These are phyloP conservation scores for Tenthredo mesomela DNA, from an alignment of 2,888 invertebrate species.

Conservation along the genomic window DNA sequence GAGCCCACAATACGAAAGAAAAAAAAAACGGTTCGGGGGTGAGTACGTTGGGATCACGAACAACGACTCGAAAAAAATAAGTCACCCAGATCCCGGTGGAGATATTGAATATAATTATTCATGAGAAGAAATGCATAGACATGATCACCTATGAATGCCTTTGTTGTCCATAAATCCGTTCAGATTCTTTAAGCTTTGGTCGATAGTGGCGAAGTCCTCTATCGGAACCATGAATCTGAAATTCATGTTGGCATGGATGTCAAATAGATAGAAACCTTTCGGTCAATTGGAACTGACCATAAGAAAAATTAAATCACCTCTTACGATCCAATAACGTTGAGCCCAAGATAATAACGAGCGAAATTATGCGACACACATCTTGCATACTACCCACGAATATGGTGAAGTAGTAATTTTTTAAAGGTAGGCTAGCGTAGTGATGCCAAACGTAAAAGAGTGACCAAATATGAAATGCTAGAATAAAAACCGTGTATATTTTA, in stretches of 20 bases:
- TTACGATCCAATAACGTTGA: neutral
- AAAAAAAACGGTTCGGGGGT: too few relatives aligned
- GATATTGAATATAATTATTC: too few relatives aligned
- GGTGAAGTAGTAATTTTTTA: neutral
- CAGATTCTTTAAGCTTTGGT: neutral
- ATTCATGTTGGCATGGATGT: neutral
- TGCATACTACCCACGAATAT: neutral
- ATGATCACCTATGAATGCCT: neutral
- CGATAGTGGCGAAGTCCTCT: neutral
- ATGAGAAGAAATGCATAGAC: neutral
- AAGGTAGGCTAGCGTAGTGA: neutral
- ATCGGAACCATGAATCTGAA: neutral
- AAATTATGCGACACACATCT: neutral
- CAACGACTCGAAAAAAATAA: too few relatives aligned
- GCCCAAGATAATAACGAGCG: neutral
- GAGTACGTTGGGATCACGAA: too few relatives aligned
- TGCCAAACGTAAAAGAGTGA: neutral
- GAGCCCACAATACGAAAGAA: too few relatives aligned
- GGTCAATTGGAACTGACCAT: too few relatives aligned
- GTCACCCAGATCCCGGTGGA: too few relatives aligned
- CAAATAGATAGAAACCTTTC: neutral
- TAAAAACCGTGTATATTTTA: neutral
- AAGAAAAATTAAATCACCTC: neutral
- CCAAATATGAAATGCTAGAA: neutral
- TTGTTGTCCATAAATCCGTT: neutral